Percentiles rank a stretch among this genome's conserved stretches.
These are phyloP conservation scores for Diachrysia chrysitis DNA, from an alignment of 2,888 invertebrate genomes.

Conservation along the genomic window DNA sequence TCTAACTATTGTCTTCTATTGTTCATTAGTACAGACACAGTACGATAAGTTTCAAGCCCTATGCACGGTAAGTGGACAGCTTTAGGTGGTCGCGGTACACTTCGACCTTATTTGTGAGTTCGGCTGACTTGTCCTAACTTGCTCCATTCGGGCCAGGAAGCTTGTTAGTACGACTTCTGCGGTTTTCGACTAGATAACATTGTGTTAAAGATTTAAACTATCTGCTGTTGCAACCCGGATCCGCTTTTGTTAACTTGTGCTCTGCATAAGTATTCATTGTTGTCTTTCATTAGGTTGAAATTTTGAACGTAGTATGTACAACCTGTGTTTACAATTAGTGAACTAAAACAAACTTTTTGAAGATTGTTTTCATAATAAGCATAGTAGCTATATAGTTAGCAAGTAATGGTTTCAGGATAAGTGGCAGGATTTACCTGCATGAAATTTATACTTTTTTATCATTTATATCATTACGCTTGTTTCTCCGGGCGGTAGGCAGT, in stretches of 20 bases:
- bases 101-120: conserved; percentile 73
- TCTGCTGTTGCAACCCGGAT: conserved; percentile 43
- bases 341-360: not conserved
- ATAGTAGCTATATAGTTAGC: not conserved
- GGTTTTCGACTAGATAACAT: conserved; percentile 79
- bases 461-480: too few relatives aligned
- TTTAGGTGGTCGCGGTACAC: conserved; percentile 61
- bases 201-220: conserved; percentile 80
- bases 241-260: conserved; percentile 41
- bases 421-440: not conserved
- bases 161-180: conserved; percentile 84
- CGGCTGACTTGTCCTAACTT: conserved; percentile 76
- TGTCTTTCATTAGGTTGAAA: not conserved
- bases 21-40: conserved; percentile 9
- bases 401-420: not conserved
- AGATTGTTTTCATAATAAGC: not conserved
- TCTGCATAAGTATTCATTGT: conserved; percentile 22
- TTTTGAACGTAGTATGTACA: not conserved
- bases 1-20: conserved; percentile 27
- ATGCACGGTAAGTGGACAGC: conserved; percentile 64
- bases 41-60: conserved; percentile 26
- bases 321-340: conserved; percentile 2
- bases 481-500: not conserved
- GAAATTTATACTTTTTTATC: not conserved
- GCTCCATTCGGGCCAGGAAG: conserved; percentile 70